Evolutionary conservation across 2,888 invertebrate genomes (phyloP).

Genomic region (Notodonta dromedarius): DNA sequence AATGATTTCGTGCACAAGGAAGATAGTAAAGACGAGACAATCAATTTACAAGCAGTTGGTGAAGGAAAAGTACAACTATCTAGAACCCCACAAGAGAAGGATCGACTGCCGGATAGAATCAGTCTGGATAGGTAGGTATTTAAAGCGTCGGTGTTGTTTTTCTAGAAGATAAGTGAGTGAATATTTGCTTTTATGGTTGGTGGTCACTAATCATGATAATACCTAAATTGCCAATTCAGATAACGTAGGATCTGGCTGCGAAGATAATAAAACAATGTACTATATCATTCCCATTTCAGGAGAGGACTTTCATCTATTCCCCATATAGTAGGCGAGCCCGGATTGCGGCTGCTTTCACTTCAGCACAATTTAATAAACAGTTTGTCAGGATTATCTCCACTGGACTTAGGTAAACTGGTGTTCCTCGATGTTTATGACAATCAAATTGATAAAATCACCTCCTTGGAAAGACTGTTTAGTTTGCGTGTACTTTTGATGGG

Average conservation of each 20-base stretch:
- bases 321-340: slow-evolving; percentile 91
- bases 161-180: too few species aligned
- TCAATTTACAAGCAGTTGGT: slow-evolving; percentile 84
- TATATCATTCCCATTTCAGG: slow-evolving; percentile 64
- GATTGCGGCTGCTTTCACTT: slow-evolving; percentile 92
- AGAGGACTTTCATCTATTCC: slow-evolving; percentile 93
- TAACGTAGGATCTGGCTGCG: too few species aligned
- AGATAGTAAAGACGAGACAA: slow-evolving; percentile 65
- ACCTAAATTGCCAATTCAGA: too few species aligned
- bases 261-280: too few species aligned
- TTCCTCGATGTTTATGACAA: slow-evolving; percentile 98
- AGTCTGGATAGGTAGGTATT: slow-evolving; percentile 89
- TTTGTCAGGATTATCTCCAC: slow-evolving; percentile 85
- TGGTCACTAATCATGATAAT: too few species aligned
- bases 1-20: slow-evolving; percentile 55
- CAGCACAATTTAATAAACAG: slow-evolving; percentile 95
- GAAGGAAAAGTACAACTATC: slow-evolving; percentile 88
- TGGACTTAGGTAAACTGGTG: slow-evolving; percentile 89
- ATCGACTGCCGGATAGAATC: slow-evolving; percentile 94
- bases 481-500: slow-evolving; percentile 94
- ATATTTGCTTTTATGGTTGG: too few species aligned
- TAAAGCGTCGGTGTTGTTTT: too few species aligned
- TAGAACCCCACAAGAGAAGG: slow-evolving; percentile 90
- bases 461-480: slow-evolving; percentile 90
- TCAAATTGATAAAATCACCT: slow-evolving; percentile 94